phyloP scores from a whole-genome alignment of 2,888 invertebrate species.

The Agrochola macilenta region DNA sequence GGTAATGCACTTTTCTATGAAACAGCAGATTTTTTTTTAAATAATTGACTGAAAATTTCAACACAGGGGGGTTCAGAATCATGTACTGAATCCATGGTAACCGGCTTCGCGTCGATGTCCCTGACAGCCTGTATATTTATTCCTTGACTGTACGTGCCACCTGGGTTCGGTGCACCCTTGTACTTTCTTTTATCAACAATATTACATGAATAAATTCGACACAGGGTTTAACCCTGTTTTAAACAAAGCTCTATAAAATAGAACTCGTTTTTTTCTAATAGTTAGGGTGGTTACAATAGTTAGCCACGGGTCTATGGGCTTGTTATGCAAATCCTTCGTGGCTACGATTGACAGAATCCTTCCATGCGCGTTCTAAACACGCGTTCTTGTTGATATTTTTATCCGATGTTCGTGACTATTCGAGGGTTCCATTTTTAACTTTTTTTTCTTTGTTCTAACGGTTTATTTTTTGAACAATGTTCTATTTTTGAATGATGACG shows the following conservation, averaged over 20 bases:
- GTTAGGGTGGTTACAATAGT: slow-evolving; percentile 30
- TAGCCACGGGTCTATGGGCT: slow-evolving; percentile 10
- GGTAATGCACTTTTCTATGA: too few relatives aligned
- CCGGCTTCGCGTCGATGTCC: too few relatives aligned
- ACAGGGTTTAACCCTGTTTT: background rate
- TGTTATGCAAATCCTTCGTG: slow-evolving; percentile 50
- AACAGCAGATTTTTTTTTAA: too few relatives aligned
- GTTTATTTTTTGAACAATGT: slow-evolving; percentile 21
- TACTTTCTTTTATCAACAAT: background rate
- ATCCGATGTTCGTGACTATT: slow-evolving; percentile 50
- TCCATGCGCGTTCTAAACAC: slow-evolving; percentile 40
- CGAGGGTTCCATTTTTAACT: slow-evolving; percentile 36
- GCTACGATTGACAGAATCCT: slow-evolving; percentile 44
- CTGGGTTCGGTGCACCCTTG: too few relatives aligned
- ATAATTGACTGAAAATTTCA: too few relatives aligned
- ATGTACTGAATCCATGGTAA: too few relatives aligned
- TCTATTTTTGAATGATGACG: slow-evolving; percentile 21
- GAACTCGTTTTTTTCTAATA: slow-evolving; percentile 16
- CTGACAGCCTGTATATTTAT: too few relatives aligned
- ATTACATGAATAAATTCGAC: background rate
- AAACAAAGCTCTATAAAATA: slow-evolving; percentile 2
- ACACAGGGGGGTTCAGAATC: too few relatives aligned
- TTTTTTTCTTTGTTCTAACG: slow-evolving; percentile 24
- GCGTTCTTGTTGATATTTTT: slow-evolving; percentile 52
- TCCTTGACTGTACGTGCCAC: background rate